Base-by-base conservation (phyloP, 2,888 invertebrate species). In the Cerceris rybyensis region DNA sequence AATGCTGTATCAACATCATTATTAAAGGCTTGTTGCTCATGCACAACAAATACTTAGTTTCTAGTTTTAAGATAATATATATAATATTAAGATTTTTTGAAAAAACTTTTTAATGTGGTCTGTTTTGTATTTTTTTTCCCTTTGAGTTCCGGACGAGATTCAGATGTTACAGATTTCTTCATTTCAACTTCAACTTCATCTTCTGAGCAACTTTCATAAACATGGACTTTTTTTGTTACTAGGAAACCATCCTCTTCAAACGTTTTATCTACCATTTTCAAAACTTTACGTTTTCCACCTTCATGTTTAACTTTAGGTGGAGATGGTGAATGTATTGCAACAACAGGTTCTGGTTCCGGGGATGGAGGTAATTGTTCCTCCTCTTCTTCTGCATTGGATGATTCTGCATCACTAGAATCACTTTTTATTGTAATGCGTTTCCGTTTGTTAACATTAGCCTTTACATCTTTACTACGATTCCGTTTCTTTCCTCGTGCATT, bases 191-290 rank as follows among this genome's bases (percentile, higher is more conserved):
- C 83, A 11, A 76, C 43, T 64, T 92, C 91, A 9, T 90, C 88
- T 50, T 91, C 91, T 0, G 90, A 88, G 71, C 88, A 89, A 72
- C 90, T 91, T 73, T 90, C 90, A 71, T 89, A 90, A 42, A 91
- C 89, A 46, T 90, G 88, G 13, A 89, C 90, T 71, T 92, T 92
- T 69, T 90, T 91, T 6, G 92, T 93, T 13, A 91, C 88, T 50
- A 91, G 70, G 73, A 81, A 93, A n/a, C 93, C 93, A 69, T 93
- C 92, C 46, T 92, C 92, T 74, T 93, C 92, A 57, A 86, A 90
- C 6, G 89, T 89, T 80, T 88, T 89, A 68, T 91, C 92, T 4
- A 91, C 82, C 11, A 85, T 72, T 84, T 91, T 92, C 9, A 91
- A 81, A 14, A 91, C 85, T 79, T 91, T 92, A 7, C 90, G 87